Conservation (phyloP, 2,888 invertebrate genomes). For the Drosophila parthenogenetica region DNA sequence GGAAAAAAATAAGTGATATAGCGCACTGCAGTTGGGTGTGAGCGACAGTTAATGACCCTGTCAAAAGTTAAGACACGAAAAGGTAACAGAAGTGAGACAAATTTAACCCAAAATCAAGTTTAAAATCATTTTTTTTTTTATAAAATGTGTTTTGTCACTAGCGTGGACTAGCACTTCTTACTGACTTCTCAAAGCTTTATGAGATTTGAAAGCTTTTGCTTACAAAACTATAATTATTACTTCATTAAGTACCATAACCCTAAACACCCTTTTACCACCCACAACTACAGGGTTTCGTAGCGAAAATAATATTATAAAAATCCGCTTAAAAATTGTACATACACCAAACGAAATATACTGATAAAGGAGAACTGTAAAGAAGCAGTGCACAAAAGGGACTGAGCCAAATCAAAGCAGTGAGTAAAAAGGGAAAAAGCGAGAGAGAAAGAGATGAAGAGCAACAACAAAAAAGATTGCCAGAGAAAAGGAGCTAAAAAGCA, state of each 20-base stretch:
- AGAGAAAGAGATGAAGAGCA: background rate
- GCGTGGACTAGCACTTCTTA: too few relatives aligned
- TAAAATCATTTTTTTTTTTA: too few relatives aligned
- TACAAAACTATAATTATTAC: background rate
- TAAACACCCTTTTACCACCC: background rate
- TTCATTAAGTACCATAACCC: background rate
- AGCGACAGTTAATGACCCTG: constrained; percentile 5
- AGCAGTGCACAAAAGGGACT: constrained; percentile 13
- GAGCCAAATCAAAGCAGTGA: background rate
- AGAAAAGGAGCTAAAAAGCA: background rate
- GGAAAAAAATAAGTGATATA: background rate
- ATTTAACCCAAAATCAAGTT: too few relatives aligned
- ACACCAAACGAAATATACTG: constrained; percentile 53
- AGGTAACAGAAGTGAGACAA: too few relatives aligned
- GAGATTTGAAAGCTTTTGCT: too few relatives aligned
- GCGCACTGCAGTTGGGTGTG: background rate
- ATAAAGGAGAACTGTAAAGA: constrained; percentile 43
- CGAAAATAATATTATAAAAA: constrained; percentile 36
- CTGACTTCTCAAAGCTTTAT: too few relatives aligned
- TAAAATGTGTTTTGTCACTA: too few relatives aligned
- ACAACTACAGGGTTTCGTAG: constrained; percentile 9
- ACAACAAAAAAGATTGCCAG: too few relatives aligned
- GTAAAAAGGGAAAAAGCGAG: background rate
- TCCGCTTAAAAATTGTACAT: constrained; percentile 72
- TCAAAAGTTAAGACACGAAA: background rate